Conservation (phyloP, 2,888 invertebrate genomes). For the Drosophila subsilvestris region DNA sequence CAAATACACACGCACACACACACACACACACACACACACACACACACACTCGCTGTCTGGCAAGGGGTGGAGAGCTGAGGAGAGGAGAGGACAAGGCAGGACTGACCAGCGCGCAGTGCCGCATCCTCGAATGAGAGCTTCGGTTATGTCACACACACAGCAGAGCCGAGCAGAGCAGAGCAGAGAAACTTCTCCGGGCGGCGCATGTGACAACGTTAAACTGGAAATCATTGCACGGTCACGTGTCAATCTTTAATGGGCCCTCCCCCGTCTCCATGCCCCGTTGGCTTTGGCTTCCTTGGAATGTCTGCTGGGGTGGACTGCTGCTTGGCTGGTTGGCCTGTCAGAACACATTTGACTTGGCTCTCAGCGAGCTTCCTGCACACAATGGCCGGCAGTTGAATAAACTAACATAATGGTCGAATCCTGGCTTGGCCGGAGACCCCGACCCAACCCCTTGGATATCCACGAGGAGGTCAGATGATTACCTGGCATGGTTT, state of each 20-base stretch:
- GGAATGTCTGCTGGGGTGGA: slow-evolving; percentile 30
- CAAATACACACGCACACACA: slow-evolving; percentile 46
- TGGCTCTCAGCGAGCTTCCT: slow-evolving; percentile 35
- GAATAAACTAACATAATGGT: slow-evolving; percentile 57
- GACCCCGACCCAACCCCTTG: slow-evolving; percentile 6
- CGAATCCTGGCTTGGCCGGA: slow-evolving; percentile 28
- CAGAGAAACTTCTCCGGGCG: slow-evolving; percentile 24
- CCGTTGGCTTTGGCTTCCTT: slow-evolving; percentile 6
- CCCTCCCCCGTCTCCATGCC: slow-evolving; percentile 4
- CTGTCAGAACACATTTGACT: slow-evolving; percentile 75
- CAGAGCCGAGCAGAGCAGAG: background rate
- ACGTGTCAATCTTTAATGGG: slow-evolving; percentile 82
- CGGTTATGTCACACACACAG: slow-evolving; percentile 54
- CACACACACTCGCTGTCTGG: slow-evolving; percentile 29
- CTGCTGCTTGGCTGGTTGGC: slow-evolving; percentile 11
- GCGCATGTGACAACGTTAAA: slow-evolving; percentile 79
- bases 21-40: no score
- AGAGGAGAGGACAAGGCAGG: background rate
- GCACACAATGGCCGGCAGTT: slow-evolving; percentile 55
- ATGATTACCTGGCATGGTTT: slow-evolving; percentile 46
- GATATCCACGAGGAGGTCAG: slow-evolving; percentile 31
- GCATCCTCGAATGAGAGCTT: slow-evolving; percentile 41
- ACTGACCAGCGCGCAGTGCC: slow-evolving; percentile 31
- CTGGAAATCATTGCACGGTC: slow-evolving; percentile 83
- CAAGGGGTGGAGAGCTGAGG: background rate